Evolutionary conservation across 2,113 vertebrate species (phyloP), one percentile per base, ranked within the genome.

Genomic region (Xenus cinereus): DNA sequence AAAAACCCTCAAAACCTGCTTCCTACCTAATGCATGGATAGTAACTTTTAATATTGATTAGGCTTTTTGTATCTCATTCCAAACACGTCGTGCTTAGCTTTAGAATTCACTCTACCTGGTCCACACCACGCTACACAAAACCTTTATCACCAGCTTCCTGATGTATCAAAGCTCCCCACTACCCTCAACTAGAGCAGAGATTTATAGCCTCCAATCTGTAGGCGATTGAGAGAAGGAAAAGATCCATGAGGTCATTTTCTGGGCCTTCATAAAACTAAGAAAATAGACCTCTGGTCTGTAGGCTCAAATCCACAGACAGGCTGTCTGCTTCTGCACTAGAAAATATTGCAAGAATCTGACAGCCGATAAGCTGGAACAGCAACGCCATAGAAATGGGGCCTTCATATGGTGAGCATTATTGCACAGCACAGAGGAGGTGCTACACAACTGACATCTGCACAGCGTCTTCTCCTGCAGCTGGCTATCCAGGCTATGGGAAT

Each of bases 311-410:
- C 80, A 43, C 15, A 35, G 89, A 95, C 74, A 79, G 64, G 46
- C 93, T 95, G 92, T 90, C 86, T 95, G 81, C 77, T 78, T 82
- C 73, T 75, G 33, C 21, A 4, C 53, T 21, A 48, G 45, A 43
- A 93, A 95, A 39, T 67, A 97, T 82, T 72, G 53, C 84, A 97
- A 35, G 91, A 96, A 93, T 85, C 87, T 53, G 57, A 43, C 43
- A 60, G 43, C 23, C 1, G 3, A 60, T 21, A 46, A 69, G 21
- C 74, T 79, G 81, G 66, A 84, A 8, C 20, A 63, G 76, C 64
- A n/a, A 5, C 3, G 21, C 56, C 56, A 4, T 9, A 17, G 79
- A 84, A 79, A 84, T 10, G 32, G 43, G 51, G 69, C 54, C 73
- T 59, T 60, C 27, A 6, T 51, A 23, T 3, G 19, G 7, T 1